A percentile compares a stretch with the other conserved stretches of the same genome.
Conservation (phyloP, 2,113 vertebrate species). For the Paraplagusia blochii region DNA sequence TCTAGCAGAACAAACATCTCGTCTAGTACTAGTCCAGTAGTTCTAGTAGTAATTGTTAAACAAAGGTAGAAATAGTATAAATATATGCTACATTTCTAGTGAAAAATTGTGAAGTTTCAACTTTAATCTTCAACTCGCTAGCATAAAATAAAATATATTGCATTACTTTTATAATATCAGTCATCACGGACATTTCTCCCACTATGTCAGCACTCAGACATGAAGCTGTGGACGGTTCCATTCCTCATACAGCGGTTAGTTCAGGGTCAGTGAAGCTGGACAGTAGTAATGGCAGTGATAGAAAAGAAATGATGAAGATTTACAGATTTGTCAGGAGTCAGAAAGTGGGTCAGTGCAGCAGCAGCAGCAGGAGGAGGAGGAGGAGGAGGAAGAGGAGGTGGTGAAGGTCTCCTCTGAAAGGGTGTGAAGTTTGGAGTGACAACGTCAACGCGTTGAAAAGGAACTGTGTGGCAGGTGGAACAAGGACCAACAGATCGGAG, state of each 20-base stretch:
- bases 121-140: slow-evolving; percentile 68
- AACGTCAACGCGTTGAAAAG: background rate
- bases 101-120: slow-evolving; percentile 4
- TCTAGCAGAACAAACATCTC: no score
- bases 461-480: no score
- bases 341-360: slow-evolving; percentile 43
- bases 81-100: no score
- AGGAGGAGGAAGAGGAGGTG: slow-evolving; percentile 20
- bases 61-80: no score
- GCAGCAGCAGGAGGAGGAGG: slow-evolving; percentile 16
- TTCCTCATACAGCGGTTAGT: slow-evolving; percentile 34
- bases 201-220: slow-evolving; percentile 60
- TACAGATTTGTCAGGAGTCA: slow-evolving; percentile 7
- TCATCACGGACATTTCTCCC: slow-evolving; percentile 48
- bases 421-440: slow-evolving; percentile 6
- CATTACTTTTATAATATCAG: no score
- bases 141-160: slow-evolving; percentile 70
- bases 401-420: background rate
- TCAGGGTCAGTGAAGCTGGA: slow-evolving; percentile 33
- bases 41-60: no score
- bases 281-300: slow-evolving; percentile 11
- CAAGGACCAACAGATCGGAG: no score
- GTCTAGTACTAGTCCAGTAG: no score
- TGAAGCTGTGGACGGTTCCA: slow-evolving; percentile 35
- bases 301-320: slow-evolving; percentile 25